These are phyloP conservation scores for Chaitophorus viminalis DNA, from an alignment of 2,888 invertebrate genomes.

Conservation along the genomic window DNA sequence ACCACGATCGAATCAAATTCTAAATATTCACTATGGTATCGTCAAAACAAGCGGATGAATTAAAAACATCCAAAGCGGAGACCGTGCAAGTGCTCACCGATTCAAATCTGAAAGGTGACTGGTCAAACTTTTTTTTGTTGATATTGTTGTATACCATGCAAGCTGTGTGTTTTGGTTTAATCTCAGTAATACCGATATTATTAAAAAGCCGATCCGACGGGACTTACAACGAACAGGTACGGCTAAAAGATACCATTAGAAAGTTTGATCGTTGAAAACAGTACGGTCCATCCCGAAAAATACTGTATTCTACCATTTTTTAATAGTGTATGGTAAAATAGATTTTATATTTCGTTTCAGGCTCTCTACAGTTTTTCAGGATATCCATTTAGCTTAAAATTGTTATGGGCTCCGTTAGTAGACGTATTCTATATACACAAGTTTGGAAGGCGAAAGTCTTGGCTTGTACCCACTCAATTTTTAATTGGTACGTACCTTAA, in stretches of 20 bases:
- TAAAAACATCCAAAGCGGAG: background rate
- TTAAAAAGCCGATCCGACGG: slow-evolving; percentile 7
- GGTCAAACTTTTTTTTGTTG: slow-evolving; percentile 37
- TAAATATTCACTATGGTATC: background rate
- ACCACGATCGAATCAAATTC: background rate
- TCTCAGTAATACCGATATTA: background rate
- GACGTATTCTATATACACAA: slow-evolving; percentile 86
- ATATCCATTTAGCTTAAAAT: slow-evolving; percentile 74
- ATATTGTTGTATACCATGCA: slow-evolving; percentile 41
- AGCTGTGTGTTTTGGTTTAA: background rate
- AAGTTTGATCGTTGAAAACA: background rate
- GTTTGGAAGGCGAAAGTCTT: slow-evolving; percentile 93
- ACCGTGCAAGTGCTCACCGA: background rate
- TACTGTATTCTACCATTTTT: background rate
- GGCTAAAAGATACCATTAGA: background rate
- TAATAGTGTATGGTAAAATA: no score
- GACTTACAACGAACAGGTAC: slow-evolving; percentile 31
- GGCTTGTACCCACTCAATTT: slow-evolving; percentile 96
- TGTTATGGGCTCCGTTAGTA: slow-evolving; percentile 98
- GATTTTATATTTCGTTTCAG: slow-evolving; percentile 67
- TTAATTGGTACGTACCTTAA: slow-evolving; percentile 75
- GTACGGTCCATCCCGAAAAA: background rate
- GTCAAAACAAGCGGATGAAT: background rate
- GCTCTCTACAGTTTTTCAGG: slow-evolving; percentile 66
- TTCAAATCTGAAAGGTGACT: slow-evolving; percentile 36